Base-by-base conservation (phyloP, 2,113 vertebrate genomes). In the Nasalis larvatus region DNA sequence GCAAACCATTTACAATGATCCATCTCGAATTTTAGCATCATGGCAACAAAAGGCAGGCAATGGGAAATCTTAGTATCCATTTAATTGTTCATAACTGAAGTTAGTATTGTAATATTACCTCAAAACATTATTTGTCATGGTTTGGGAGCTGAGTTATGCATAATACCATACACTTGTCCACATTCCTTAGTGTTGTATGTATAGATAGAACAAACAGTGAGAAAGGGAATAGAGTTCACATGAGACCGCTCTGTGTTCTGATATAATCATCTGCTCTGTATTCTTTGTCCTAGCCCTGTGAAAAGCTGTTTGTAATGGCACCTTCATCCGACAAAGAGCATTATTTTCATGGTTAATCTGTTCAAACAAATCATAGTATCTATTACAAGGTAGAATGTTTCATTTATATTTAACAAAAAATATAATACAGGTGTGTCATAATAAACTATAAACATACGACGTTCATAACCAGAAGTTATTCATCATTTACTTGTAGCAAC, bases 361-460 rank as follows among this genome's bases (percentile, higher is more conserved):
- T 93, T 58, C 71, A 78, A 73, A 20, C 45, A 96, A 95, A 45
- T 56, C 35, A 77, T 17, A 73, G 16, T 80, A 11, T 92, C 27
- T 47, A 1, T 85, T 73, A 80, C 60, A 81, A 73, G 89, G 42
- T 85, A 77, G 49, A 83, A 73, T 58, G 27, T 84, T 83, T 82
- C n/a, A 37, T 86, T 87, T 88, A 63, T 66, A 74, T 80, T 92
- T 80, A 95, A 69, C 9, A 60, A 77, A 77, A 83, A 54, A 71
- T 52, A 91, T 8, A 40, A 81, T 90, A 30, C 35, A 35, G 35
- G 1, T 84, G 1, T 73, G 47, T 78, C 63, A 68, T 66, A n/a
- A 78, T 89, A 81, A 91, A 94, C 66, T 81, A 32, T 77, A 88
- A 78, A 66, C 37, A 81, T n/a, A 60, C 85, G 89, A 92, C 37